Conservation (phyloP, 2,797 vertebrate genomes). For the Mareca penelope region DNA sequence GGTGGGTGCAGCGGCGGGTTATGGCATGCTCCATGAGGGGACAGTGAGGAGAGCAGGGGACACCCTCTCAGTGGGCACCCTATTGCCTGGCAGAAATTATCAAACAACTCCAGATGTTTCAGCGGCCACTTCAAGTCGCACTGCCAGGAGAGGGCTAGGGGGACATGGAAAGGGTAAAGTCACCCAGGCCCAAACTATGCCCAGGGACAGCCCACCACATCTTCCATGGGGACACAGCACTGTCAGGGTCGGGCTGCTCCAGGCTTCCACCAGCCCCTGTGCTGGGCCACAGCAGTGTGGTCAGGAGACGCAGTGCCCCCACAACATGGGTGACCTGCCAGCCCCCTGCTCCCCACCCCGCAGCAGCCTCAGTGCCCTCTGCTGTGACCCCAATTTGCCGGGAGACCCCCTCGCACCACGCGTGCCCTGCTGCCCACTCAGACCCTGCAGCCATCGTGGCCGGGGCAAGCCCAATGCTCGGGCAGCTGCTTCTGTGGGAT, state of each 20-base stretch:
- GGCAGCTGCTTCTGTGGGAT: neutral
- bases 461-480: neutral
- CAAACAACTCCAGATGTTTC: neutral
- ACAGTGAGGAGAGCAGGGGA: neutral
- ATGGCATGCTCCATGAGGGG: neutral
- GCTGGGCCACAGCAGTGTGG: rapidly evolving
- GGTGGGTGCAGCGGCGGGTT: conserved; percentile 81
- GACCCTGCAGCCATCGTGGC: neutral
- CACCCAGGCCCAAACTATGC: neutral
- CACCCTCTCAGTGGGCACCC: rapidly evolving
- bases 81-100: rapidly evolving
- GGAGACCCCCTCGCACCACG: rapidly evolving
- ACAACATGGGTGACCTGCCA: neutral
- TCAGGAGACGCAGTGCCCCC: neutral
- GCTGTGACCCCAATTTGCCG: neutral
- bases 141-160: neutral
- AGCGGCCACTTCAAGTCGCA: neutral
- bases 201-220: neutral
- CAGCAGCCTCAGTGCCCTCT: neutral
- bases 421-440: neutral
- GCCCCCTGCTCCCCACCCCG: neutral
- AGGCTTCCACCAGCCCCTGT: neutral
- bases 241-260: rapidly evolving
- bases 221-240: rapidly evolving
- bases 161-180: neutral